phyloP scores from a whole-genome alignment of 1,140 invertebrate species.

The Rhynchophorus ferrugineus region DNA sequence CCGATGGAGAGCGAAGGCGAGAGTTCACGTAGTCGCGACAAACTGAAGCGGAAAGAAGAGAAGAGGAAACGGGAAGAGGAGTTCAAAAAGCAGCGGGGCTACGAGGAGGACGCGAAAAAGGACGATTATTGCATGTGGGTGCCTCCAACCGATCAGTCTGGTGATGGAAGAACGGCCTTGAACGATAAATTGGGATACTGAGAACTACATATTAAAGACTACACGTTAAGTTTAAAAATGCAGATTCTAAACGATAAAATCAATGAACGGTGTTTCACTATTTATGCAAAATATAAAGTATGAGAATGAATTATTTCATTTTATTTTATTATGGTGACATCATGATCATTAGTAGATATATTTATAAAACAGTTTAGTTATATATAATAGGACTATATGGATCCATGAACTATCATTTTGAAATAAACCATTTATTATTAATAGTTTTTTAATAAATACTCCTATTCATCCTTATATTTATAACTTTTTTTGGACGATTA shows the following conservation, averaged over 20 bases:
- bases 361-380: too few species aligned
- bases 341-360: too few species aligned
- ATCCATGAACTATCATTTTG: too few species aligned
- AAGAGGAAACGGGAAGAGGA: slow-evolving; percentile 35
- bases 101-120: slow-evolving; percentile 45
- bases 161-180: slow-evolving; percentile 70
- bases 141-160: slow-evolving; percentile 66
- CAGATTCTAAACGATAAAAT: too few species aligned
- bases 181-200: slow-evolving; percentile 82
- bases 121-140: slow-evolving; percentile 69
- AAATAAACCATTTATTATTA: too few species aligned
- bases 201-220: slow-evolving; percentile 26
- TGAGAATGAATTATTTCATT: slow-evolving; percentile 7
- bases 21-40: neutral
- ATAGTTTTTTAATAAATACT: too few species aligned
- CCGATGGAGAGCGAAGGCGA: neutral
- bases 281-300: too few species aligned
- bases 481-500: too few species aligned
- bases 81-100: slow-evolving; percentile 40
- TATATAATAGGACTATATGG: too few species aligned
- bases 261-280: too few species aligned
- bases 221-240: too few species aligned
- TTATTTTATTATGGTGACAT: neutral
- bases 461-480: too few species aligned
- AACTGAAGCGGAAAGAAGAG: slow-evolving; percentile 30